These are phyloP conservation scores for Paralvinella palmiformis DNA, from an alignment of 1,140 invertebrate species.

Conservation along the genomic window DNA sequence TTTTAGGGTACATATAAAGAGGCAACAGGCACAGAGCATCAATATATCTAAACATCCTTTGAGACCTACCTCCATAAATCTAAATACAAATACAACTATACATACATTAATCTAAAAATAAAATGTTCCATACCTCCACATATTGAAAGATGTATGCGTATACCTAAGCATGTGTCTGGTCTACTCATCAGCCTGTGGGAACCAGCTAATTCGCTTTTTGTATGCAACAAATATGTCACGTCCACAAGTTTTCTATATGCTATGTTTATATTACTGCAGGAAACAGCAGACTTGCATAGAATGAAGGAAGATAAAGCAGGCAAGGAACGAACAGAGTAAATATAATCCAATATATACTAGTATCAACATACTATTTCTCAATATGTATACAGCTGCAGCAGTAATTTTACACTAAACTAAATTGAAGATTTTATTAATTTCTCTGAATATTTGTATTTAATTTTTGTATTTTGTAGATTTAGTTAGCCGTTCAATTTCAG, in stretches of 20 bases:
- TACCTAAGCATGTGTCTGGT: too few relatives aligned
- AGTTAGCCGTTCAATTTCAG: not conserved
- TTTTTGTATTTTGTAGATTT: not conserved
- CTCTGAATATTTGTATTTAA: not conserved
- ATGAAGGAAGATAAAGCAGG: constrained; percentile 35
- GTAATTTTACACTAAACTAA: not conserved
- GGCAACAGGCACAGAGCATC: too few relatives aligned
- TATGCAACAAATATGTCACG: not conserved
- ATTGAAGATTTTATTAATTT: not conserved
- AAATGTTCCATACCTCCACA: too few relatives aligned
- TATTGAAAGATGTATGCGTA: too few relatives aligned
- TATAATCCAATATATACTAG: not conserved
- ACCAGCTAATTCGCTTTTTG: not conserved
- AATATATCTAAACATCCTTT: too few relatives aligned
- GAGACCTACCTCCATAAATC: too few relatives aligned
- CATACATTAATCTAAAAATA: too few relatives aligned
- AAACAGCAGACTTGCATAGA: constrained; percentile 33
- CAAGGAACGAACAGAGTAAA: constrained; percentile 36
- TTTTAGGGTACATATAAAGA: too few relatives aligned
- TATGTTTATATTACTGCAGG: too few relatives aligned
- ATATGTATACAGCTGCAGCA: not conserved
- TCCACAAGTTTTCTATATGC: too few relatives aligned
- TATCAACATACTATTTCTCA: not conserved
- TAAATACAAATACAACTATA: too few relatives aligned
- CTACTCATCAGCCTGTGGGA: too few relatives aligned